A percentile compares a stretch with the other conserved stretches of the same genome.
Conservation (phyloP, 2,113 vertebrate genomes). For the Tamias sibiricus region DNA sequence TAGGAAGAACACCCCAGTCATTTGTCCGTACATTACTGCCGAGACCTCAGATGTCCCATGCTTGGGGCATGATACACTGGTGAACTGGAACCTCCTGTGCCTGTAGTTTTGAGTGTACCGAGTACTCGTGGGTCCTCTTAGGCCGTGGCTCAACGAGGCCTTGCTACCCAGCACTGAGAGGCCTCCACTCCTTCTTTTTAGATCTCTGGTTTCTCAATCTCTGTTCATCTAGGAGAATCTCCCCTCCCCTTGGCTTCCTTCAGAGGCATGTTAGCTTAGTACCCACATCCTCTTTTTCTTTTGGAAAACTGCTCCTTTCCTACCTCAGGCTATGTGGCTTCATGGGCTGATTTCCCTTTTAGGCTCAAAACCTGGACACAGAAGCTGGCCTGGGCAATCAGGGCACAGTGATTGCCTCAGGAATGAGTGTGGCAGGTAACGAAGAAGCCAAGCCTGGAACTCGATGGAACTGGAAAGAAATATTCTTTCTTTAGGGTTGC, state of each 20-base stretch:
- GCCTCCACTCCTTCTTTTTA: neutral
- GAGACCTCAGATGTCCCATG: neutral
- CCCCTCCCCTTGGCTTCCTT: neutral
- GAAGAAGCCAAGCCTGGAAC: slow-evolving; percentile 1
- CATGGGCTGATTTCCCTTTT: neutral
- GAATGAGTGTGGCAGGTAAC: neutral
- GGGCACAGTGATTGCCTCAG: neutral
- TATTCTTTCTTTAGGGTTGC: neutral
- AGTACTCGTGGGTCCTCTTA: neutral
- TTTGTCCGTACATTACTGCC: neutral
- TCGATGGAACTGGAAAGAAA: neutral
- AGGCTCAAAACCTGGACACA: neutral
- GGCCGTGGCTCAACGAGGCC: neutral
- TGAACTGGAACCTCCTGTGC: neutral
- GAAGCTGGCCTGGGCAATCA: neutral
- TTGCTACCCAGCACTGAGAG: neutral
- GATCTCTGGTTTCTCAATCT: neutral
- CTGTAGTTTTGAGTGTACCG: neutral
- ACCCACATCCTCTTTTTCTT: neutral
- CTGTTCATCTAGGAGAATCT: neutral
- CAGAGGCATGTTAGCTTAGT: neutral
- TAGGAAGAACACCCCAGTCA: neutral
- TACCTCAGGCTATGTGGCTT: neutral
- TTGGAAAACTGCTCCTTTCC: neutral
- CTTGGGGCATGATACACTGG: neutral